Conservation (phyloP, 1,140 invertebrate genomes). For the Pectinophora gossypiella region DNA sequence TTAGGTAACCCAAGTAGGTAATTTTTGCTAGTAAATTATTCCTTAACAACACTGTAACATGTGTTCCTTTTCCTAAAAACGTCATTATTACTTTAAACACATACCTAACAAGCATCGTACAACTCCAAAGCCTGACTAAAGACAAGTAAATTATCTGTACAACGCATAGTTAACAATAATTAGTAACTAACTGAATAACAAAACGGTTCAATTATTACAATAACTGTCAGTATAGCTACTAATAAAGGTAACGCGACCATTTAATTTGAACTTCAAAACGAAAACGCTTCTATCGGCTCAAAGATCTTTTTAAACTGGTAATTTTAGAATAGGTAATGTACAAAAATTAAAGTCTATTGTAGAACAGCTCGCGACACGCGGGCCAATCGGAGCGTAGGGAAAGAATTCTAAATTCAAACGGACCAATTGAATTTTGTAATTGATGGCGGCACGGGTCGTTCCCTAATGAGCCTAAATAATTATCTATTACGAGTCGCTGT, state of each 20-base stretch:
- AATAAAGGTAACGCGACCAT: not conserved
- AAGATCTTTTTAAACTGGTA: slow-evolving; percentile 6
- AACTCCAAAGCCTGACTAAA: too few species aligned
- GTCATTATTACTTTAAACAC: too few species aligned
- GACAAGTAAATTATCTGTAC: too few species aligned
- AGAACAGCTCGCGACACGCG: slow-evolving; percentile 12
- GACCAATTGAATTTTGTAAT: slow-evolving; percentile 20
- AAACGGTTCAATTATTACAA: not conserved
- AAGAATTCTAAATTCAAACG: slow-evolving; percentile 20
- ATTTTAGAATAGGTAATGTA: slow-evolving; percentile 10
- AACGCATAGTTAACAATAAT: too few species aligned
- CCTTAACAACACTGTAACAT: too few species aligned
- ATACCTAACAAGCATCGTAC: too few species aligned
- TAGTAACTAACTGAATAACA: not conserved
- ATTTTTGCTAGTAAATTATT: too few species aligned
- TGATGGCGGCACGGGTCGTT: not conserved
- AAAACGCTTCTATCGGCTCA: not conserved
- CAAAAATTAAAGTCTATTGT: slow-evolving; percentile 6
- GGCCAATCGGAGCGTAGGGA: slow-evolving; percentile 15
- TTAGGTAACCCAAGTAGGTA: too few species aligned
- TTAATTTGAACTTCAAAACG: not conserved
- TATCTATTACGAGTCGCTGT: not conserved
- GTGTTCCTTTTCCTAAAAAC: too few species aligned
- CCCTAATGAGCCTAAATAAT: not conserved
- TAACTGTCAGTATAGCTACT: not conserved